Base-by-base conservation (phyloP, 2,113 vertebrate species). In the Oreocharis arfaki region DNA sequence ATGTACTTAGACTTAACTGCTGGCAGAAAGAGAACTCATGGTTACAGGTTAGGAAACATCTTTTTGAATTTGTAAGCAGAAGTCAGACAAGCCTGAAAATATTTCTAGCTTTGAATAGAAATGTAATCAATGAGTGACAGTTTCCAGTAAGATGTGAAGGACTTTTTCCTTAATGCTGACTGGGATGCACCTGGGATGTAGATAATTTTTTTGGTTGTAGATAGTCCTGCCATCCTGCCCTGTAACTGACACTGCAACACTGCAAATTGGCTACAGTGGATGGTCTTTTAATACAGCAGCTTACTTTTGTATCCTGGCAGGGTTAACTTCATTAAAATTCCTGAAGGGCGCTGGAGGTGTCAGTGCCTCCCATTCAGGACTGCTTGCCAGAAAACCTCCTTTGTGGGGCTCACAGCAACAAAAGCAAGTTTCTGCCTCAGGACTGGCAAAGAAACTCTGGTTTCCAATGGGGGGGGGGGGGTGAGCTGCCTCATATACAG, bases 301-400 rank as follows among this genome's bases (percentile, higher is more conserved):
- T 90, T 76, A 76, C 46, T 80, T 96, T 68, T 74, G 84, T 87
- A 50, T 76, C 70, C 77, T 10, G 64, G 56, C 57, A 16, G 3
- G 3, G 84, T 55, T 87, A 85, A 85, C 87, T 90, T 95, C 78
- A 96, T 96, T 93, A 91, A 94, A 87, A 94, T 91, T 96, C 89
- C 87, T 74, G 78, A 91, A 74, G 68, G 65, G 82, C 0, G 0
- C 39, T 89, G 46, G 78, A 91, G 67, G 30, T 77, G 82, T 77
- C 87, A 93, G 74, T 59, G 78, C 86, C 79, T 90, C 79, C 82
- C 79, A 84, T 93, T 84, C n/a, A 74, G 59, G 10, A 93, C 46
- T 2, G 20, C 55, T 69, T 74, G 75, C 63, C 82, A 93, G 82
- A 83, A 90, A 89, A 85, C 67, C 24, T 91, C 87, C 89, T 94